Conservation (phyloP, 2,797 vertebrate genomes). For the Mormyrus hasselquistii region DNA sequence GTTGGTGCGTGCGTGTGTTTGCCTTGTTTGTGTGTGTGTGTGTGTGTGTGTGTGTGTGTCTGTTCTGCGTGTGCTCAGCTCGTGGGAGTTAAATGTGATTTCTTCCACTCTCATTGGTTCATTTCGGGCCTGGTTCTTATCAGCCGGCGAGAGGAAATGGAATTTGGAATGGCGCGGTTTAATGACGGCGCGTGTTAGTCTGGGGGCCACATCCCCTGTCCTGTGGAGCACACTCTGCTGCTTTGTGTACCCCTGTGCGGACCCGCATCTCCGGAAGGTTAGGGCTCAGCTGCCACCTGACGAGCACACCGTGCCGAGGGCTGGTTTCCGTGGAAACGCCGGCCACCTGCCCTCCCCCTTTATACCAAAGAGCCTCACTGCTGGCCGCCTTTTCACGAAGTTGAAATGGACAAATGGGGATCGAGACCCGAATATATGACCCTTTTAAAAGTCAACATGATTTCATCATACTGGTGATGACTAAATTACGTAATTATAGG, state of each 20-base stretch:
- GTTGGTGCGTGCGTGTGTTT: neutral
- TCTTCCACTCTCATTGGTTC: neutral
- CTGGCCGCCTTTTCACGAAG: neutral
- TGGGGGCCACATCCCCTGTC: neutral
- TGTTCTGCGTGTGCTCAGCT: neutral
- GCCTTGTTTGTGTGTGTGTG: neutral
- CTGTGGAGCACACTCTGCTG: neutral
- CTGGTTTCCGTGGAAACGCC: neutral
- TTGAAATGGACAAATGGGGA: neutral
- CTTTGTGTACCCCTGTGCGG: neutral
- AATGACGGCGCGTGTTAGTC: neutral
- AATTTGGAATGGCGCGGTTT: neutral
- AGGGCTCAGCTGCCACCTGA: neutral
- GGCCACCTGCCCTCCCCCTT: neutral
- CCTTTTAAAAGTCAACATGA: neutral
- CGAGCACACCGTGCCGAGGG: neutral
- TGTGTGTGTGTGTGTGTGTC: neutral
- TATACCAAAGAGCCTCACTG: neutral
- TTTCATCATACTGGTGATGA: neutral
- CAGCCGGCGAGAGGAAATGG: neutral
- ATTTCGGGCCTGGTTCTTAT: conserved; percentile 12
- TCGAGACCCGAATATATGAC: neutral
- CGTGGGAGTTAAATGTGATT: conserved; percentile 13
- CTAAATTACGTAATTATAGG: neutral
- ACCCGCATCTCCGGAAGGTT: neutral